Evolutionary conservation across 2,797 vertebrate species (phyloP), one percentile per base, ranked within the genome.

Genomic region (Phataginus tetradactyla): DNA sequence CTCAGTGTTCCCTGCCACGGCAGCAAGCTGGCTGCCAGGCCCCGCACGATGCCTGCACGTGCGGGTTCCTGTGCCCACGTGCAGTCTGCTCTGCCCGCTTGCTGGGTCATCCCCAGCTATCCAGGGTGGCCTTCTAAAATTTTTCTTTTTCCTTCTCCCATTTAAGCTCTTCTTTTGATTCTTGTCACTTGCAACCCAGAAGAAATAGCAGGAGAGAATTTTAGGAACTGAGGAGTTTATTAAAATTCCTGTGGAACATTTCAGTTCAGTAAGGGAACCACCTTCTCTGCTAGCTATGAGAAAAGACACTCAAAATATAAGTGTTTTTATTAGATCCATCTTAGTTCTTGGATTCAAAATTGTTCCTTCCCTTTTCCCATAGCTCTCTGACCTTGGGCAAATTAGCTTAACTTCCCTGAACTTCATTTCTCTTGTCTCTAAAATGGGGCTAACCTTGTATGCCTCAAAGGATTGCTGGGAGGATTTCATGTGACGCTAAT

Each of bases 201-300:
- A 69, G 64, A 51, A 80, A 53, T 63, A 86, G 64, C 74, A 93
- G 69, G 55, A 34, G 71, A 86, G 61, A 27, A 7, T 57, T 95
- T 88, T 21, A 42, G 87, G 61, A 93, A 59, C 17, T 55, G 63
- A 94, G 57, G 71, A 55, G 21, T 89, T 94, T 66, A 53, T 91
- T 93, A 57, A 71, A 75, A 80, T 84, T 68, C 45, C 63, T 51
- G 18, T 69, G 69, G 71, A 72, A 18, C 55, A 27, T 86, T 96
- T 85, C 61, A 72, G 3, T 61, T 92, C 63, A 32, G 29, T 64
- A 84, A 69, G 15, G 21, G 11, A 86, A 20, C 75, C 72, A 45
- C 45, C n/a, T 90, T 63, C 32, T 66, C 57, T 94, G n/a, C 84
- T 66, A 74, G 63, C 39, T n/a, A 68, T 1, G 34, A 69, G 49